Percentiles rank a stretch among this genome's conserved stretches.
These are phyloP conservation scores for Python bivittatus DNA, from an alignment of 2,113 vertebrate species.

Conservation along the genomic window DNA sequence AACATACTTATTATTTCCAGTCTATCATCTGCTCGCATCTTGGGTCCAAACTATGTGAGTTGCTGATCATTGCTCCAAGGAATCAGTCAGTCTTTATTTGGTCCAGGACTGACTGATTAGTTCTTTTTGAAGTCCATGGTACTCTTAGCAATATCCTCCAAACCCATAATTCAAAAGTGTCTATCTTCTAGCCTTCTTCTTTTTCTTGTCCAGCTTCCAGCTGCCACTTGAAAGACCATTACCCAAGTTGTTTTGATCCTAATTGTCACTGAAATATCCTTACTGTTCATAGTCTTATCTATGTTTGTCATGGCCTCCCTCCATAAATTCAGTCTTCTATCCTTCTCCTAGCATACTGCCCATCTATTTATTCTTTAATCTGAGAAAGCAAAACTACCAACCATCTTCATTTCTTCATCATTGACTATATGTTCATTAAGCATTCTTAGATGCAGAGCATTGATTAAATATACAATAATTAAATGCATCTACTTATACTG, in stretches of 20 bases:
- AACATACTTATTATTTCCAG: background rate
- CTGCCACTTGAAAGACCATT: background rate
- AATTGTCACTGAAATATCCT: no score
- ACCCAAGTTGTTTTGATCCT: background rate
- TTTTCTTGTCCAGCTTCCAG: background rate
- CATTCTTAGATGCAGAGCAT: no score
- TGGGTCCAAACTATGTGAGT: background rate
- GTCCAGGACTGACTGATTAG: background rate
- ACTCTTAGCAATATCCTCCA: background rate
- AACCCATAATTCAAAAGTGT: background rate
- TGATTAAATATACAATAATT: no score
- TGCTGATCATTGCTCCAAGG: background rate
- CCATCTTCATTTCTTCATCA: no score
- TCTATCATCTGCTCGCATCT: background rate
- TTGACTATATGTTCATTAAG: no score
- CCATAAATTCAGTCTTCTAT: no score
- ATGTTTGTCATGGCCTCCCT: no score
- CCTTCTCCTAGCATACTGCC: no score
- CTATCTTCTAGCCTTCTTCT: background rate
- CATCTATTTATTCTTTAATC: no score
- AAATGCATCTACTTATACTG: no score
- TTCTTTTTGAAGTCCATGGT: background rate
- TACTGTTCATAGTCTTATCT: no score
- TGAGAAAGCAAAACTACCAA: no score
- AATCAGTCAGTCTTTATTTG: background rate